phyloP scores from a whole-genome alignment of 2,113 vertebrate species.

The Neomonachus schauinslandi region DNA sequence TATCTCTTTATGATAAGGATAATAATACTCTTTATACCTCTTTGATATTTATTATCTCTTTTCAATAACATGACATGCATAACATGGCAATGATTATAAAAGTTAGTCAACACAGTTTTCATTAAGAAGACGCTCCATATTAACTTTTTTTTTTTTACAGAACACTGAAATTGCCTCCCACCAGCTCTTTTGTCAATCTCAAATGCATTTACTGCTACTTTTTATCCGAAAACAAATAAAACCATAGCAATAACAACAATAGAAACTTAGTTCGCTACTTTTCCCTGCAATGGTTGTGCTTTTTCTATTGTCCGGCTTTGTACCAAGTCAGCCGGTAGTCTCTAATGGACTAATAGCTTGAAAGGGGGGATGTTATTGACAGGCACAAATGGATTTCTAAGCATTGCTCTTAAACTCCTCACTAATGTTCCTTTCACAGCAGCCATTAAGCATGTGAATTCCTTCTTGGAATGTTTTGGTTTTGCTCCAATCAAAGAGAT shows the following conservation, averaged over 20 bases:
- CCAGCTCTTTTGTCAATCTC: not conserved
- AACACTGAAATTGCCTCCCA: conserved; percentile 25
- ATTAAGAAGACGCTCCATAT: not conserved
- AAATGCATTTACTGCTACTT: conserved; percentile 45
- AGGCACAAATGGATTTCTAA: conserved; percentile 57
- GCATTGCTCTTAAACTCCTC: conserved; percentile 31
- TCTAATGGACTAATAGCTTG: conserved; percentile 18
- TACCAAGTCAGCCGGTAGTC: not conserved
- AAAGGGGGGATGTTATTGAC: not conserved
- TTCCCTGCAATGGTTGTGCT: not conserved
- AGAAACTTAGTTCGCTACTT: not conserved
- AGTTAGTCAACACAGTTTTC: not conserved
- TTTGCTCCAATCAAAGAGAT: not conserved
- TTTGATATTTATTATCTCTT: not conserved
- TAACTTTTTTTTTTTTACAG: not conserved
- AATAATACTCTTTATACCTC: conserved; percentile 1
- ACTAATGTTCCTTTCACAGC: not conserved
- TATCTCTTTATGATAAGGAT: not conserved
- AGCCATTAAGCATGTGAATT: not conserved
- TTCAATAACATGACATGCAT: not conserved
- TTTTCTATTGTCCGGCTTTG: conserved; percentile 12
- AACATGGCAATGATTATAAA: not conserved
- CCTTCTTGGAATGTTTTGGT: not conserved
- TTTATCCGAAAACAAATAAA: conserved; percentile 43
- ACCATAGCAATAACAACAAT: not conserved